A percentile compares a stretch with the other conserved stretches of the same genome.
Conservation (phyloP, 2,113 vertebrate genomes). For the Marcusenius ussheri region DNA sequence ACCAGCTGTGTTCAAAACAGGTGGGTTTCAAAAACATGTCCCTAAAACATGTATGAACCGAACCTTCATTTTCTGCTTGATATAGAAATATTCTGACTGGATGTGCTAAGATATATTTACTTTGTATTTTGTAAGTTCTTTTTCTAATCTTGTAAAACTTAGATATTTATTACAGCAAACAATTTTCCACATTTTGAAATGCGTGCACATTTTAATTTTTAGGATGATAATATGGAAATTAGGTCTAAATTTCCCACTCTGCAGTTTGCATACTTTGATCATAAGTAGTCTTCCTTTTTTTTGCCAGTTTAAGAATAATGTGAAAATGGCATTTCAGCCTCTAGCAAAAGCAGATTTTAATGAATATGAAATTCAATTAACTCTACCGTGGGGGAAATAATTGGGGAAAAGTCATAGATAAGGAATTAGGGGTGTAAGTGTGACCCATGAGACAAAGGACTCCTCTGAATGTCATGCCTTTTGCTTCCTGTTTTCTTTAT, state of each 20-base stretch:
- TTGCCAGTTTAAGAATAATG: background rate
- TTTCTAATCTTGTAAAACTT: background rate
- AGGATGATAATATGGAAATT: background rate
- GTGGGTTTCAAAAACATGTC: slow-evolving; percentile 51
- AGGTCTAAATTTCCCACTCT: background rate
- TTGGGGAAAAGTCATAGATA: background rate
- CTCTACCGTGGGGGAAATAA: background rate
- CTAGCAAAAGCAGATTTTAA: background rate
- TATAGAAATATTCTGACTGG: background rate
- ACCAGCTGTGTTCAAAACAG: slow-evolving; percentile 61
- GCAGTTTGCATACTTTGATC: background rate
- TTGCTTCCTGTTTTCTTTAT: background rate
- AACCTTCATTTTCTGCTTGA: background rate
- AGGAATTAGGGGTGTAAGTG: background rate
- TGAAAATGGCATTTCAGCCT: background rate
- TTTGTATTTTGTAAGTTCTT: background rate
- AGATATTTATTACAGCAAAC: background rate
- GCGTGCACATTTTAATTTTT: background rate
- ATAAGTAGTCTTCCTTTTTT: background rate
- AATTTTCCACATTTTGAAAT: background rate
- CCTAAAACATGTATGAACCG: background rate
- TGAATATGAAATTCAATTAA: background rate
- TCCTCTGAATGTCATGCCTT: background rate
- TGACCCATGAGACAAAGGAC: background rate
- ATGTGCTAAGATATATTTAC: background rate